A percentile compares a stretch with the other conserved stretches of the same genome.
phyloP scores from a whole-genome alignment of 2,888 invertebrate genomes.

The Sisyra nigra region DNA sequence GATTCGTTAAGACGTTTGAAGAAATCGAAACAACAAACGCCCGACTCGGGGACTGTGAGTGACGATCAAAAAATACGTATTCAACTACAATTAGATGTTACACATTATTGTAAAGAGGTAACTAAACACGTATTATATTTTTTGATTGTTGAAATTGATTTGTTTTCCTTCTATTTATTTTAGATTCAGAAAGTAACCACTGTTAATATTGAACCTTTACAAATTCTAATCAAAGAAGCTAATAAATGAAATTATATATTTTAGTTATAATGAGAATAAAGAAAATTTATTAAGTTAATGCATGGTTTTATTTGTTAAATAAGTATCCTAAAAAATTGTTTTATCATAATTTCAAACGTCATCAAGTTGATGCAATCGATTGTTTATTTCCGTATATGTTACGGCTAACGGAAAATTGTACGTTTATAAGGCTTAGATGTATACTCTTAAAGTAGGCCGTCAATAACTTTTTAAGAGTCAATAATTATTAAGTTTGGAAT shows the following conservation, averaged over 20 bases:
- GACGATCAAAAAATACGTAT: constrained; percentile 92
- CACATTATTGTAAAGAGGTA: constrained; percentile 44
- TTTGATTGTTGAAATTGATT: background rate
- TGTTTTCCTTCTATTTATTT: background rate
- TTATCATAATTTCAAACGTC: too few species aligned
- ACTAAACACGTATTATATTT: constrained; percentile 8
- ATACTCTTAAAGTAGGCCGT: too few species aligned
- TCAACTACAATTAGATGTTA: constrained; percentile 77
- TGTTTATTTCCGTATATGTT: too few species aligned
- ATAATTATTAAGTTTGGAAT: too few species aligned
- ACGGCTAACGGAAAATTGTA: too few species aligned
- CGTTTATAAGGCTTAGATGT: too few species aligned
- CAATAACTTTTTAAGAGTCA: too few species aligned
- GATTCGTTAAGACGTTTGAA: constrained; percentile 84
- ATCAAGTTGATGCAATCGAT: too few species aligned
- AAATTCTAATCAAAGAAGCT: constrained; percentile 4
- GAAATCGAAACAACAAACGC: constrained; percentile 20
- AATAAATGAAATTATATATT: background rate
- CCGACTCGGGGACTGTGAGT: constrained; percentile 35
- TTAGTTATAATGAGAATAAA: background rate
- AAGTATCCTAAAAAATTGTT: background rate
- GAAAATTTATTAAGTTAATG: too few species aligned
- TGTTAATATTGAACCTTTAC: background rate
- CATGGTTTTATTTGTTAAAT: background rate
- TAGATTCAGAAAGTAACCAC: background rate